A percentile compares a stretch with the other conserved stretches of the same genome.
phyloP scores from a whole-genome alignment of 92 coral and sea anemone genomes.

The Phenganax subtilis region DNA sequence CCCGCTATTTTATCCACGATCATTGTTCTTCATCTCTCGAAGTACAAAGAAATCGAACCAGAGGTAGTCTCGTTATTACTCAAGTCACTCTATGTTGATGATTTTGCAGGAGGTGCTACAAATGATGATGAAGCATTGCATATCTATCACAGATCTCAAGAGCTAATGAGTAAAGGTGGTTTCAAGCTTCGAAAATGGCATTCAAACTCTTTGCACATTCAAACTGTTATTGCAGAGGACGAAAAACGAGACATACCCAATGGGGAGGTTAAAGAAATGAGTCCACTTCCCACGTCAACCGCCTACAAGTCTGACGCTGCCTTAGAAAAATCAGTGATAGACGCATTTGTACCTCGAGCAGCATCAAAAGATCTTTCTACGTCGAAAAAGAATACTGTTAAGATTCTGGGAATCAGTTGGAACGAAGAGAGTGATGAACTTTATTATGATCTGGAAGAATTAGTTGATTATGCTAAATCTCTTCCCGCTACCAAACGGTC shows the following conservation, averaged over 20 bases:
- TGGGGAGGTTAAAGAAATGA: background rate
- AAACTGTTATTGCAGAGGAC: background rate
- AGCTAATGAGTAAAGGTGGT: background rate
- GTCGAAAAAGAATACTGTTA: background rate
- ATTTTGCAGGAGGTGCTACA: too few species aligned
- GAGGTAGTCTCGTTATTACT: too few species aligned
- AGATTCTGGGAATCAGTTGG: slow-evolving; percentile 20
- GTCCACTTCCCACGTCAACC: background rate
- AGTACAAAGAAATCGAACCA: too few species aligned
- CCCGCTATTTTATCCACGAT: background rate
- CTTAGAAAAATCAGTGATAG: background rate
- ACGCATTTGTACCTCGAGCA: background rate
- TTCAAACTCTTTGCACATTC: background rate
- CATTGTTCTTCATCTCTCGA: background rate
- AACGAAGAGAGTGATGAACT: slow-evolving; percentile 13
- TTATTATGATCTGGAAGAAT: slow-evolving; percentile 21
- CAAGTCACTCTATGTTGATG: too few species aligned
- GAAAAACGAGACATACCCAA: background rate
- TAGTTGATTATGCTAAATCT: slow-evolving; percentile 15
- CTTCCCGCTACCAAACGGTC: slow-evolving; percentile 25
- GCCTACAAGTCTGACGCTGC: background rate
- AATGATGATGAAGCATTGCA: too few species aligned
- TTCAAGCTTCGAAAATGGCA: slow-evolving; percentile 25
- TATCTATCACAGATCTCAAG: background rate
- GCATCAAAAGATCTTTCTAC: background rate